These are phyloP conservation scores for Mustela nigripes DNA, from an alignment of 2,113 vertebrate genomes.

Conservation along the genomic window DNA sequence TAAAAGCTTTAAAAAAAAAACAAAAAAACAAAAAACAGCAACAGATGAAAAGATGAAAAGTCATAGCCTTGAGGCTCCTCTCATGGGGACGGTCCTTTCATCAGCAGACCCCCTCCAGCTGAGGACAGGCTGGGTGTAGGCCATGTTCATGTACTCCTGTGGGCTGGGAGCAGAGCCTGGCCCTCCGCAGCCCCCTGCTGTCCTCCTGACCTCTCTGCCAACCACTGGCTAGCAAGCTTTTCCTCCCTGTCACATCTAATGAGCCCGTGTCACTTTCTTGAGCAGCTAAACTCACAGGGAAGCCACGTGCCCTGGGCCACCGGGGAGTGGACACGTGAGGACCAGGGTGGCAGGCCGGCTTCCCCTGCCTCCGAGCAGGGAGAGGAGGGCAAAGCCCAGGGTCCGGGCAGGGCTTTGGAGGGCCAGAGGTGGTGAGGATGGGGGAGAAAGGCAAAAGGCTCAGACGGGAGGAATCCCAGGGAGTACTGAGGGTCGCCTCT, in stretches of 20 bases:
- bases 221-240: not conserved
- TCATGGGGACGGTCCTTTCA: not conserved
- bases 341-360: not conserved
- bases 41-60: not conserved
- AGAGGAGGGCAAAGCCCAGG: not conserved
- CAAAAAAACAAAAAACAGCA: too few relatives aligned
- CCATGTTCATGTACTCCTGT: too few relatives aligned
- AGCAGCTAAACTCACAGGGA: not conserved
- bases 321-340: not conserved
- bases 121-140: not conserved
- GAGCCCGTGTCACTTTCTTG: not conserved
- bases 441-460: not conserved
- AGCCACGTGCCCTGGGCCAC: not conserved
- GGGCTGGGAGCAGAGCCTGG: too few relatives aligned
- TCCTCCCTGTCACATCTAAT: constrained; percentile 51
- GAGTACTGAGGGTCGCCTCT: not conserved
- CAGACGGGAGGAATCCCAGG: not conserved
- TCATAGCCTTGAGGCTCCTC: not conserved
- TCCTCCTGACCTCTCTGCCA: not conserved
- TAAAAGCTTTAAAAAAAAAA: too few relatives aligned
- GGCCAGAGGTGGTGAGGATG: not conserved
- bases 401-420: not conserved
- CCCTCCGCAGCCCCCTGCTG: not conserved
- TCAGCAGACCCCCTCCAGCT: not conserved
- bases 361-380: not conserved